Percentiles rank a stretch among this genome's conserved stretches.
phyloP scores from a whole-genome alignment of 1,140 invertebrate genomes.

The Pogonus chalceus region DNA sequence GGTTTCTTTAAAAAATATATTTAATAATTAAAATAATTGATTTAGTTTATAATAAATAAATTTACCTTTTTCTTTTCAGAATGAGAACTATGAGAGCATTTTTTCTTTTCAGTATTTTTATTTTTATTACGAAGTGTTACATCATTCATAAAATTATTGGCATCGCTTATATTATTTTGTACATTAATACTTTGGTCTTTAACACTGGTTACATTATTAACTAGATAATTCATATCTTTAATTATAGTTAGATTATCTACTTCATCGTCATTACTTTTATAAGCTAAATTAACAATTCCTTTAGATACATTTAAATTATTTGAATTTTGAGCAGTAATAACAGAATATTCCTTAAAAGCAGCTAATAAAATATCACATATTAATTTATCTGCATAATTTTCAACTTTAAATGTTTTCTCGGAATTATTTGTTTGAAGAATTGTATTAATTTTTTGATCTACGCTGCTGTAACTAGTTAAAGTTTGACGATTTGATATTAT shows the following conservation, averaged over 20 bases:
- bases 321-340: background rate
- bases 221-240: constrained; percentile 8
- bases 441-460: background rate
- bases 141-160: background rate
- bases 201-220: constrained; percentile 18
- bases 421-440: background rate
- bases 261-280: constrained; percentile 21
- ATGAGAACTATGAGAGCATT: background rate
- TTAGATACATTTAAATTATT: background rate
- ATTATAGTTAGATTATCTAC: constrained; percentile 12
- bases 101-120: background rate
- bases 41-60: background rate
- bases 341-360: background rate
- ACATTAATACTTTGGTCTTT: background rate
- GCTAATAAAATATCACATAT: background rate
- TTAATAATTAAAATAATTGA: constrained; percentile 3
- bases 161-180: background rate
- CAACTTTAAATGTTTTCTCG: constrained; percentile 13
- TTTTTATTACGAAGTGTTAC: background rate
- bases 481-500: constrained; percentile 8
- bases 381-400: constrained; percentile 20
- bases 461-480: background rate
- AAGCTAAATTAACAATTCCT: constrained; percentile 25
- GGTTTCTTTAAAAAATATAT: constrained; percentile 36
- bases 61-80: background rate